A percentile compares a stretch with the other conserved stretches of the same genome.
phyloP scores from a whole-genome alignment of 2,113 vertebrate species.

The Amphilophus citrinellus region DNA sequence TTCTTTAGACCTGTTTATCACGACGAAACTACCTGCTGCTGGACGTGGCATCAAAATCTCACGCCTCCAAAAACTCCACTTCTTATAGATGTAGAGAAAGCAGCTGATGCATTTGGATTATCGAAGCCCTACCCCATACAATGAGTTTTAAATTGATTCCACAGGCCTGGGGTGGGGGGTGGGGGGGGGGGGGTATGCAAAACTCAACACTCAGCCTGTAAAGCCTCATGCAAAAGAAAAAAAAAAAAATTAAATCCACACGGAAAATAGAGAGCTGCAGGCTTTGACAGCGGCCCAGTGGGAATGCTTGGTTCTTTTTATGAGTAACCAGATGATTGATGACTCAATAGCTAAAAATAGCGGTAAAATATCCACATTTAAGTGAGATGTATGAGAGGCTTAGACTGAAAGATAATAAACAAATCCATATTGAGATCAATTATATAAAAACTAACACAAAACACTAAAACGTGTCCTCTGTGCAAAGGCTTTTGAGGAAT shows the following conservation, averaged over 20 bases:
- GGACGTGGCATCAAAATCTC: conserved; percentile 35
- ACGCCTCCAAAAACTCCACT: conserved; percentile 21
- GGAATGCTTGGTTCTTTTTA: conserved; percentile 32
- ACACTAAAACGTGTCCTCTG: neutral
- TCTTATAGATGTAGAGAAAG: conserved; percentile 19
- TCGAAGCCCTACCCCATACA: conserved; percentile 5
- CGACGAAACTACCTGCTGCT: conserved; percentile 44
- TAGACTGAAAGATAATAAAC: neutral
- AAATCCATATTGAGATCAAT: neutral
- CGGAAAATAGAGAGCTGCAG: conserved; percentile 12
- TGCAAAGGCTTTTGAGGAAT: neutral
- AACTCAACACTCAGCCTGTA: neutral
- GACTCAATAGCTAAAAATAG: conserved; percentile 44
- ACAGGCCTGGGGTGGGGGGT: neutral
- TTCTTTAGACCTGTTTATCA: conserved; percentile 52
- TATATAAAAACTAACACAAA: neutral
- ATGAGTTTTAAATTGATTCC: conserved; percentile 39
- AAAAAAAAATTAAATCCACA: neutral
- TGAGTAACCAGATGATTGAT: conserved; percentile 38
- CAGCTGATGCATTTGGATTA: conserved; percentile 4
- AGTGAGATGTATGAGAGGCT: conserved; percentile 7
- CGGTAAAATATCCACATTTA: conserved; percentile 21
- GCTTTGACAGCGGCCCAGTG: conserved; percentile 44
- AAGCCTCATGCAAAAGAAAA: conserved; percentile 14
- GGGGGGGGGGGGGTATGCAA: neutral